Evolutionary conservation across 2,797 vertebrate species (phyloP).

Genomic region (Pachyuromys duprasi): DNA sequence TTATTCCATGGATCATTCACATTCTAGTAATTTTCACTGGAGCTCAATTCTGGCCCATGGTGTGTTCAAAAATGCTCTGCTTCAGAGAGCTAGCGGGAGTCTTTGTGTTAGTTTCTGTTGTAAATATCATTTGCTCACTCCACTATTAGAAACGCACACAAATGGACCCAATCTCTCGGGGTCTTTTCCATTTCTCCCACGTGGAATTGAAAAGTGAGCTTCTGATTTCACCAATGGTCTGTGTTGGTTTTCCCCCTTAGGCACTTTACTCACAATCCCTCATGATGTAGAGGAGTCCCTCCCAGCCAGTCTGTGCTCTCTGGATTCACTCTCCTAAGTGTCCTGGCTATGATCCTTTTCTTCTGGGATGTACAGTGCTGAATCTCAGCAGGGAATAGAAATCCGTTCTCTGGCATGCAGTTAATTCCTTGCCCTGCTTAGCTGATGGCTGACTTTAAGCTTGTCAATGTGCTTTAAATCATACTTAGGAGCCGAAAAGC

Average conservation of each 20-base stretch:
- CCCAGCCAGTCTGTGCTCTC: too few relatives aligned
- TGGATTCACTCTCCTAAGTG: background rate
- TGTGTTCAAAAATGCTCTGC: background rate
- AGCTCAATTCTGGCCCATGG: background rate
- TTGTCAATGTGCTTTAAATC: background rate
- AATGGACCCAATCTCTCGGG: background rate
- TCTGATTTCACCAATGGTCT: background rate
- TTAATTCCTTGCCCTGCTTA: background rate
- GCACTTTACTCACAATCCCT: background rate
- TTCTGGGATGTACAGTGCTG: background rate
- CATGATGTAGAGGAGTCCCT: background rate
- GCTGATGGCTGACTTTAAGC: background rate
- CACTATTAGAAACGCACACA: background rate
- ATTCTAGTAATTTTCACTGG: background rate
- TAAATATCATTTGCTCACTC: background rate
- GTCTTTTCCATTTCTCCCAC: background rate
- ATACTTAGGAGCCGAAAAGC: background rate
- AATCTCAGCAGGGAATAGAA: background rate
- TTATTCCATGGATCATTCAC: background rate
- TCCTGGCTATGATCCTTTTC: background rate
- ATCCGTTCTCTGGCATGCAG: background rate
- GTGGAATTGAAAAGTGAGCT: background rate
- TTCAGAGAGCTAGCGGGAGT: background rate
- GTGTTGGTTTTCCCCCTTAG: background rate
- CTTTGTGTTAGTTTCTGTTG: background rate